phyloP scores from a whole-genome alignment of 2,797 vertebrate species.

The Periophthalmus magnuspinnatus region DNA sequence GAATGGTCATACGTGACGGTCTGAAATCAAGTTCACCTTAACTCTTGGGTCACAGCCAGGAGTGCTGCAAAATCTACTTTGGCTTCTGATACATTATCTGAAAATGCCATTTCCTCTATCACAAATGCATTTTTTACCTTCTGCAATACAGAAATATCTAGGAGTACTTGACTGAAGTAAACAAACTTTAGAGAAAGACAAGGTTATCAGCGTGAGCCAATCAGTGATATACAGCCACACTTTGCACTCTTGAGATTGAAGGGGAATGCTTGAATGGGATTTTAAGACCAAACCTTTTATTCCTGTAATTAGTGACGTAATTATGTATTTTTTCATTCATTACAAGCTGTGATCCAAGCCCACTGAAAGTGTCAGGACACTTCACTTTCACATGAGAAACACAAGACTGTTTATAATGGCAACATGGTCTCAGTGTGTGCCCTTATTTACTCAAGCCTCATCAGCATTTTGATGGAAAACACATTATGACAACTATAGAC shows the following conservation, averaged over 20 bases:
- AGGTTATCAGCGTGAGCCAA: neutral
- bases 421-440: constrained; percentile 32
- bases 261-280: neutral
- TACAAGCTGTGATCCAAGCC: neutral
- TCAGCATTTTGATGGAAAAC: constrained; percentile 11
- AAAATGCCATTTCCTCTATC: constrained; percentile 8
- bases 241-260: neutral
- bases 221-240: neutral
- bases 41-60: constrained; percentile 5
- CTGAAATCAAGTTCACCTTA: constrained; percentile 5
- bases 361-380: neutral
- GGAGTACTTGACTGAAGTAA: neutral
- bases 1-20: constrained; percentile 4
- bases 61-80: neutral
- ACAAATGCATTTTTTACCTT: constrained; percentile 15
- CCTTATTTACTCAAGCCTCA: constrained; percentile 22
- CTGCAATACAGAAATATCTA: constrained; percentile 2
- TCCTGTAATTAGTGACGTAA: neutral
- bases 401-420: constrained; percentile 44
- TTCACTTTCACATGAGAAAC: constrained; percentile 2
- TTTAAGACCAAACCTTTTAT: constrained; percentile 14
- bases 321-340: neutral
- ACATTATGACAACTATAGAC: neutral
- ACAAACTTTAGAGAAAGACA: neutral
- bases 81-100: constrained; percentile 1